These are phyloP conservation scores for Tipula helvola DNA, from an alignment of 2,888 invertebrate species.

Conservation along the genomic window DNA sequence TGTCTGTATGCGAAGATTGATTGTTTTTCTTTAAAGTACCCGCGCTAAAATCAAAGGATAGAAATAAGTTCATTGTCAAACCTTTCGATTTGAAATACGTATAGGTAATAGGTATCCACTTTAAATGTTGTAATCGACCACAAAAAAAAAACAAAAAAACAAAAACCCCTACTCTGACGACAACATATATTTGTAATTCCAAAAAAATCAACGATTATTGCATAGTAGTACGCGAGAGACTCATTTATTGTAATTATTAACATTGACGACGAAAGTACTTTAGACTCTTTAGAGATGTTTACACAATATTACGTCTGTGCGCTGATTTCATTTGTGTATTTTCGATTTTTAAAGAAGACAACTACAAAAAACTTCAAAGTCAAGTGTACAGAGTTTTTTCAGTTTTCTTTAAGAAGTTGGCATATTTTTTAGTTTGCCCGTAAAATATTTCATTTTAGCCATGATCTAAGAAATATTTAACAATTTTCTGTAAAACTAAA, in stretches of 20 bases:
- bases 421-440: not conserved
- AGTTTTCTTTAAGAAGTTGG: not conserved
- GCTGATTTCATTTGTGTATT: not conserved
- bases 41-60: not conserved
- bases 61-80: not conserved
- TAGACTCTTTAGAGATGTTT: not conserved
- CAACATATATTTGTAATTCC: not conserved
- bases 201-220: not conserved
- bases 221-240: not conserved
- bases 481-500: not conserved
- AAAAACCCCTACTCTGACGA: not conserved
- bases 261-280: not conserved
- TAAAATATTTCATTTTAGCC: not conserved
- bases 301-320: not conserved
- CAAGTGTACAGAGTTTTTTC: not conserved
- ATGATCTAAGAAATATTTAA: not conserved
- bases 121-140: not conserved
- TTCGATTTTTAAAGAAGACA: not conserved
- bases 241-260: not conserved
- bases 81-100: not conserved
- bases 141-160: not conserved
- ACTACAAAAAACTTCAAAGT: not conserved
- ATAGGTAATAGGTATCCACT: too few relatives aligned
- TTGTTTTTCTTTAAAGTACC: too few relatives aligned
- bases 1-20: too few relatives aligned